Base-by-base conservation (phyloP, 2,888 invertebrate genomes). In the Cheilosia pagana region DNA sequence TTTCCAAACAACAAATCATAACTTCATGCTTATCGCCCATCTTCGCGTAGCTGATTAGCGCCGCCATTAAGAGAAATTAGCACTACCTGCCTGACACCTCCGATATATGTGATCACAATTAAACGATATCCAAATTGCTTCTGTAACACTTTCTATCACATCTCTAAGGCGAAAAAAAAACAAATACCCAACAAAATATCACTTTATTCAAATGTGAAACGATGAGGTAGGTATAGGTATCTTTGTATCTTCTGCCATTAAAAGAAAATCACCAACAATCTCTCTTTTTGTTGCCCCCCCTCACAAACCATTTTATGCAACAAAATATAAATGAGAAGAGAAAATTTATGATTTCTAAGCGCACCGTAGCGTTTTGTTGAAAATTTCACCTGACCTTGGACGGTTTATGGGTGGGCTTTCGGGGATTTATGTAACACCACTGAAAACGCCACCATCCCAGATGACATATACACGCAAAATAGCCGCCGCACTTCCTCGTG, bases 341-440 rank as follows among this genome's bases (percentile, higher is more conserved):
- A 85, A 85, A 81, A 81, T 81, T 43, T 60, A 48, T 65, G 71
- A 81, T 81, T 85, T 81, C 85, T 60, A 85, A 67, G 52, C 74
- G 65, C 43, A 12, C 5, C 16, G 50, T 23, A 23, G 25, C n/a
- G 35, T 8, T n/a, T 19, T 31, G 6, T 23, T 48, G 3, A 60
- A 68, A 68, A 81, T 81, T 85, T 85, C 85, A 76, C 85, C 71
- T 85, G 85, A 85, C 85, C 85, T 85, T 85, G 85, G 85, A 71
- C 70, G 70, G 65, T 31, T 70, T 65, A 75, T 85, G 71, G 65
- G 71, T 71, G 65, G 72, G 41, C 65, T 59, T 14, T 12, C 45
- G 50, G 31, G 16, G 39, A 3, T 60, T 70, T 70, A 79, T 53
- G 63, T 75, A 83, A 79, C 39, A 50, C 12, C n/a, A n/a, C 16